Evolutionary conservation across 37 sponge, comb jelly and placozoan species (phyloP), one percentile per base, ranked within the genome.

Genomic region (Tethya wilhelma): DNA sequence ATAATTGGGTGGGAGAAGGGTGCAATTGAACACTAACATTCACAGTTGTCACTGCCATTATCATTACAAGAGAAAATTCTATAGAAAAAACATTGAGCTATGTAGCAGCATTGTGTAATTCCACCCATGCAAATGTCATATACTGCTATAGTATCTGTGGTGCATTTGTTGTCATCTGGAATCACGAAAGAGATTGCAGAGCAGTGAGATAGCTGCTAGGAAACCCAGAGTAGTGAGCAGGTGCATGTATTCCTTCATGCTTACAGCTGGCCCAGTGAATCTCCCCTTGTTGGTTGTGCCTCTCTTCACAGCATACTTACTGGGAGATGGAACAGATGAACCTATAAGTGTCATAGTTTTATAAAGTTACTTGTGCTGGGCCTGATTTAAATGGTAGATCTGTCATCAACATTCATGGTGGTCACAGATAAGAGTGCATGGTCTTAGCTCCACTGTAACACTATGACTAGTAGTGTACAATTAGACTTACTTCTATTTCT

Each of bases 191-290:
- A 23, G 38, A 55, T 32, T 73, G 56, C 56, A 73, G 74, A 43
- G 56, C 42, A 59, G 38, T 28, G 41, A 82, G 31, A 37, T 71
- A 58, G 29, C 36, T 64, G 36, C 64, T 74, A 29, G 84, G 63
- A 59, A 84, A 84, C 8, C 84, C 84, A 34, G 67, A 45, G 42
- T 84, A 84, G 0, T 42, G 74, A 38, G 38, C 32, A n/a, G 84
- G 84, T 37, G 74, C 67, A 0, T 26, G 84, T 23, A 75, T 45
- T 7, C 84, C 68, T 29, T 84, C 75, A 84, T 67, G 68, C 84
- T 84, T 31, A 19, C 29, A 4, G 76, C 39, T 19, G 43, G 42
- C 23, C 58, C 72, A 11, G 44, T 66, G 22, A 7, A 8, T 22
- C 30, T 38, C 25, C 84, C 84, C 39, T 75, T 74, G 2, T 31